Evolutionary conservation across 2,113 vertebrate genomes (phyloP).

Genomic region (Corydoras sp.): DNA sequence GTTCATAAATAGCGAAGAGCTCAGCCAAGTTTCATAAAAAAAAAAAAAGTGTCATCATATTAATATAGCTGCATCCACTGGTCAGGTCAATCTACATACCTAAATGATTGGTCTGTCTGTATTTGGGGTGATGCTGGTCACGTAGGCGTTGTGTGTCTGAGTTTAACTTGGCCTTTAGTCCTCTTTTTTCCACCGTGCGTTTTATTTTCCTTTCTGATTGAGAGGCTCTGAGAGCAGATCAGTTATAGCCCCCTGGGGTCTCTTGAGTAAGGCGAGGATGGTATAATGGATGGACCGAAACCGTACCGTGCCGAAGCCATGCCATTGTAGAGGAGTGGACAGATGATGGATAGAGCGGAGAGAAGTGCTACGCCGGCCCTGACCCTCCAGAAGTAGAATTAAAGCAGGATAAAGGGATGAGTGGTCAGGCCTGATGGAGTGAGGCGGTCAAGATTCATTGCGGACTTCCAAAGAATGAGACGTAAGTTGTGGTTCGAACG

Average conservation of each 20-base stretch:
- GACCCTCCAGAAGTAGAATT: background rate
- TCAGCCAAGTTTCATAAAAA: too few species aligned
- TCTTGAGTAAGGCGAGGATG: constrained; percentile 3
- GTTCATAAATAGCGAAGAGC: too few species aligned
- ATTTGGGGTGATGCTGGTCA: too few species aligned
- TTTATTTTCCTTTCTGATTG: background rate
- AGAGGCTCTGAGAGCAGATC: constrained; percentile 24
- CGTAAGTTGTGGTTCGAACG: background rate
- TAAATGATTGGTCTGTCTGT: too few species aligned
- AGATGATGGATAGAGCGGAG: constrained; percentile 19
- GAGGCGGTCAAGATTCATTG: too few species aligned
- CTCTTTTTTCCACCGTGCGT: background rate
- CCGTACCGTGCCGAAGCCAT: background rate
- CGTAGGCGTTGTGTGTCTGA: too few species aligned
- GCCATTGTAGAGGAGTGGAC: background rate
- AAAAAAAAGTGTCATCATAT: too few species aligned
- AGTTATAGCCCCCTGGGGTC: constrained; percentile 35
- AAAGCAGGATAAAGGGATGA: constrained; percentile 13
- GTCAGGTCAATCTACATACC: too few species aligned
- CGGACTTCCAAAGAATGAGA: background rate
- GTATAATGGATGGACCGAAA: background rate
- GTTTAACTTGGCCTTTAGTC: background rate
- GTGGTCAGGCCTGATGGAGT: background rate
- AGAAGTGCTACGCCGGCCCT: constrained; percentile 1
- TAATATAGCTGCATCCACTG: too few species aligned